Conservation (phyloP, 1,140 invertebrate genomes). For the Drosophila jambulina region DNA sequence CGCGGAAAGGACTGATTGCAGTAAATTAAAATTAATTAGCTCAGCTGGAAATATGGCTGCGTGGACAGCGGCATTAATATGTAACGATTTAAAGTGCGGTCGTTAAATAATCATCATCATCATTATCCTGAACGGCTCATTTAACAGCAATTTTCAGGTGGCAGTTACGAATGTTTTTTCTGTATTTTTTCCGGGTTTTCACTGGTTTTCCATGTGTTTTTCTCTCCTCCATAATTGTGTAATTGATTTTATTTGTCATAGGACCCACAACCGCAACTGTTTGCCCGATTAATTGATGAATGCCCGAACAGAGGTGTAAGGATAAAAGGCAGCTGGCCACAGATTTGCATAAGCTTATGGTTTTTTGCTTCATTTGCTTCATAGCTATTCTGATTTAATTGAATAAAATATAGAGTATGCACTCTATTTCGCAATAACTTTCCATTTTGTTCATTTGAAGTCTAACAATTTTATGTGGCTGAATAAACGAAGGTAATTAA, state of each 20-base stretch:
- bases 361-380: constrained; percentile 15
- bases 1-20: constrained; percentile 43
- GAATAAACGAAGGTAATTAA: neutral
- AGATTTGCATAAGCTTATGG: constrained; percentile 21
- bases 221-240: constrained; percentile 30
- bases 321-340: constrained; percentile 16
- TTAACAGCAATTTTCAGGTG: constrained; percentile 52
- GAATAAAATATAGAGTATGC: constrained; percentile 9
- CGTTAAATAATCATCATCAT: constrained; percentile 61
- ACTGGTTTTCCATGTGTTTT: constrained; percentile 9
- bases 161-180: neutral
- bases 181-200: constrained; percentile 18
- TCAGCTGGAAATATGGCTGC: constrained; percentile 33
- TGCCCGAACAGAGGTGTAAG: constrained; percentile 12
- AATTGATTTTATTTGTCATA: constrained; percentile 55
- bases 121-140: constrained; percentile 46
- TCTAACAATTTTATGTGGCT: neutral
- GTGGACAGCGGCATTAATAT: constrained; percentile 56
- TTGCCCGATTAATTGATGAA: constrained; percentile 46
- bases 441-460: neutral
- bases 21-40: constrained; percentile 80
- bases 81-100: constrained; percentile 61
- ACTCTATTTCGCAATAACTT: constrained; percentile 1
- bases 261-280: constrained; percentile 23
- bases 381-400: neutral